Evolutionary conservation across 2,797 vertebrate genomes (phyloP), one percentile per base, ranked within the genome.

Genomic region (Semotilus atromaculatus): DNA sequence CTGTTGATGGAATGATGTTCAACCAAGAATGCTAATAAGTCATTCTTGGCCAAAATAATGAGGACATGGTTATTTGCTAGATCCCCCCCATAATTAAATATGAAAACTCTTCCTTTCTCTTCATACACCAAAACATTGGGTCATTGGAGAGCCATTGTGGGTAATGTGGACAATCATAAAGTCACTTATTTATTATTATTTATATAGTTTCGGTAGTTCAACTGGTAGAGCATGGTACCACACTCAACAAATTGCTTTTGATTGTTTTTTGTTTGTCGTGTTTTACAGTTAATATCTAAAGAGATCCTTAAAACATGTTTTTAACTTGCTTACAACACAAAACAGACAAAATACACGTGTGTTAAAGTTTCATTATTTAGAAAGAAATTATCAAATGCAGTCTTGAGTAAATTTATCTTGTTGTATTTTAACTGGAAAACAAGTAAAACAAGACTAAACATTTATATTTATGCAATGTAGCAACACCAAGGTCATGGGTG

Each of bases 21-120:
- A 80, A 83, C 67, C 81, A 78, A 79, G 78, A 84, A 88, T 87
- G 84, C 53, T 85, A 86, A 86, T 87, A 76, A 53, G 62, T 82
- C n/a, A 38, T 36, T 82, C 74, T 45, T 82, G 60, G 38, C 66
- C 53, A 75, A 60, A 88, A 72, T 79, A 74, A 86, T 83, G 74
- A 76, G 62, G 77, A 62, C 71, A 58, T n/a, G 29, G 72, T 73
- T 73, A 74, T 83, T 79, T 75, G 64, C 26, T 74, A 62, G 76
- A 53, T 58, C 43, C 58, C 1, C 1, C 18, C 43, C 68, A 62
- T 67, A 70, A 74, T 70, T 75, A 67, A 51, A 85, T 84, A 76
- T 82, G 43, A 85, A 80, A 73, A 78, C 36, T 71, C 45, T 66
- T 81, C 21, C 75, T 38, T 79, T 83, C 14, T 66, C 38, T 26